Evolutionary conservation across 1,140 invertebrate species (phyloP), one percentile per base, ranked within the genome.

Genomic region (Achroia grisella): DNA sequence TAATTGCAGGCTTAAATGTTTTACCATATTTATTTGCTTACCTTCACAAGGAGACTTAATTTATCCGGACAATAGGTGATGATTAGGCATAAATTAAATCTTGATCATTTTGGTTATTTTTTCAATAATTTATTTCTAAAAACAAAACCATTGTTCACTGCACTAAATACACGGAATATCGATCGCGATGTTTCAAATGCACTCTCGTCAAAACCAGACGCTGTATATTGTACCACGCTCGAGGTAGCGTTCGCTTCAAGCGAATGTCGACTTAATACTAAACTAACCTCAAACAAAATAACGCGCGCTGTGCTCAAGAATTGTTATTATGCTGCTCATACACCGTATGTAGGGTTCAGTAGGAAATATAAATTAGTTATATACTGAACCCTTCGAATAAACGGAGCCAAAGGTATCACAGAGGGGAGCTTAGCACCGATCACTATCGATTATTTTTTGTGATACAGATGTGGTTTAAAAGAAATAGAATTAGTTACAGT

Each of bases 221-320:
- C 39, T 46, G 47, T 39, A 17, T 10, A 23, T 30, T 27, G 14
- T 30, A 27, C 29, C 49, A 45, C 62, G 32, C 39, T 58, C 17
- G 17, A 6, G 6, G 17, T 23, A 23, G 67, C 77, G 77, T 80
- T 62, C 71, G 62, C 45, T 52, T 53, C 40, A 48, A 57, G 46
- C 65, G 69, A 68, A 70, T 53, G 77, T 66, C 56, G 65, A 64
- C 69, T 75, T 78, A 71, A 77, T 66, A 84, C 77, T 84, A 78
- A 72, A 73, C 75, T 80, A 79, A 78, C 71, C 72, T 75, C 69
- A 74, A 80, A 82, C 69, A 74, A 80, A 82, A 69, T 73, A 77
- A 77, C 63, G 65, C 71, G 67, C 71, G 69, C 68, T 32, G 29
- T 63, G 65, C 52, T 70, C 71, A 65, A 70, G 69, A 75, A 75